These are phyloP conservation scores for Andrena fulva DNA, from an alignment of 2,888 invertebrate genomes.

Conservation along the genomic window DNA sequence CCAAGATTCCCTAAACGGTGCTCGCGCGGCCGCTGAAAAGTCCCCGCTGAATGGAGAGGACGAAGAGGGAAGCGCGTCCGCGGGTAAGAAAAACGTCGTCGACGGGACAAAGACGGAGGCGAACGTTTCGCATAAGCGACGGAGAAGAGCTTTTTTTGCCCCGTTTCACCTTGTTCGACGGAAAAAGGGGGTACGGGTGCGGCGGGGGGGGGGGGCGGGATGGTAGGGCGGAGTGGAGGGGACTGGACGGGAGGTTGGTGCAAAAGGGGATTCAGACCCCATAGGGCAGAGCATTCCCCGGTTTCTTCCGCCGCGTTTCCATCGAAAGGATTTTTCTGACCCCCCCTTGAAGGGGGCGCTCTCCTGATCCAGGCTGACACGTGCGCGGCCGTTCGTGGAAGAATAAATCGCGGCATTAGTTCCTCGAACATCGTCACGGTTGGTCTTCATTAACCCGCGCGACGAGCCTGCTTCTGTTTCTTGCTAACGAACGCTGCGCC, in stretches of 20 bases:
- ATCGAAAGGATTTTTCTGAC: slow-evolving; percentile 68
- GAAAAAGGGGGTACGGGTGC: slow-evolving; percentile 37
- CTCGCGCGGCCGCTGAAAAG: slow-evolving; percentile 77
- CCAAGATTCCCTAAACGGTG: slow-evolving; percentile 84
- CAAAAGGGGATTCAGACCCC: slow-evolving; percentile 63
- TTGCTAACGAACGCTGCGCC: slow-evolving; percentile 31
- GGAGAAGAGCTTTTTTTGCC: slow-evolving; percentile 72
- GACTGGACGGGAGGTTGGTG: slow-evolving; percentile 36
- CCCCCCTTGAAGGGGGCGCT: slow-evolving; percentile 57
- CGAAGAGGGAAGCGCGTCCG: slow-evolving; percentile 14
- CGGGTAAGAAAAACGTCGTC: slow-evolving; percentile 31
- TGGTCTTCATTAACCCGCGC: slow-evolving; percentile 59
- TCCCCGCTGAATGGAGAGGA: slow-evolving; percentile 71
- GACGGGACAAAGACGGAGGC: slow-evolving; percentile 25
- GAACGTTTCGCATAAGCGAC: slow-evolving; percentile 66
- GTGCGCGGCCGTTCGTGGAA: slow-evolving; percentile 67
- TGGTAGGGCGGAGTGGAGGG: slow-evolving; percentile 5
- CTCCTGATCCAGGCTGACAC: slow-evolving; percentile 65
- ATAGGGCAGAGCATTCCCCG: slow-evolving; percentile 63
- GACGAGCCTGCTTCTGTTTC: slow-evolving; percentile 22
- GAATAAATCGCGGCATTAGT: slow-evolving; percentile 59
- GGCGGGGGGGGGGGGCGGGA: too few relatives aligned
- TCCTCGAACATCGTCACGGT: slow-evolving; percentile 58
- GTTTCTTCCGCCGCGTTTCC: slow-evolving; percentile 70
- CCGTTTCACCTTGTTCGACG: slow-evolving; percentile 76